Evolutionary conservation across 2,113 vertebrate species (phyloP).

Genomic region (Eudyptes chrysolophus): DNA sequence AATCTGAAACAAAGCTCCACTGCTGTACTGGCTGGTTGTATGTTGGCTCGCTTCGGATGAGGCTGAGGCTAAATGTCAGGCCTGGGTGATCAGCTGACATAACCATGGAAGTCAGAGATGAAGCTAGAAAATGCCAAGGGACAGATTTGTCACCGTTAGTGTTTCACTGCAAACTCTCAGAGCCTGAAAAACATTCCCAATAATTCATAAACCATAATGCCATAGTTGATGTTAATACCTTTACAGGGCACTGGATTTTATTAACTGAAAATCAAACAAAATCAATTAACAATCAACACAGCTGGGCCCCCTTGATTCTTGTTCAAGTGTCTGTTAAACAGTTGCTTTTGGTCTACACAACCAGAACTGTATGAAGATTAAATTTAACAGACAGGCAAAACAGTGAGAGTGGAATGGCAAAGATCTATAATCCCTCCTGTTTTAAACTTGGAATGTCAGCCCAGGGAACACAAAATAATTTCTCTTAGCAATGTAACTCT

Average conservation of each 20-base stretch:
- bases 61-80: slow-evolving; percentile 88
- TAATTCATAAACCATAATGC: not conserved
- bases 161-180: not conserved
- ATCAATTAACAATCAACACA: not conserved
- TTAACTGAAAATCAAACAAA: not conserved
- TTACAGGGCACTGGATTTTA: not conserved
- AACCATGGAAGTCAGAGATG: slow-evolving; percentile 80
- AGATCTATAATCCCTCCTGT: not conserved
- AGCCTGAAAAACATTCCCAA: not conserved
- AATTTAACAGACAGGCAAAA: slow-evolving; percentile 2
- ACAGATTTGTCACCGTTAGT: not conserved
- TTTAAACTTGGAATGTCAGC: slow-evolving; percentile 4
- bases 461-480: not conserved
- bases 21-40: slow-evolving; percentile 90
- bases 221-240: not conserved
- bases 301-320: not conserved
- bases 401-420: not conserved
- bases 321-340: not conserved
- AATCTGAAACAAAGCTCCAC: slow-evolving; percentile 93
- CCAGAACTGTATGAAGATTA: not conserved
- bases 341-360: not conserved
- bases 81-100: slow-evolving; percentile 84
- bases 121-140: slow-evolving; percentile 64
- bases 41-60: slow-evolving; percentile 84
- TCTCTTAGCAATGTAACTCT: not conserved